A percentile compares a stretch with the other conserved stretches of the same genome.
Conservation (phyloP, 1,140 invertebrate genomes). For the Tenebrio molitor region DNA sequence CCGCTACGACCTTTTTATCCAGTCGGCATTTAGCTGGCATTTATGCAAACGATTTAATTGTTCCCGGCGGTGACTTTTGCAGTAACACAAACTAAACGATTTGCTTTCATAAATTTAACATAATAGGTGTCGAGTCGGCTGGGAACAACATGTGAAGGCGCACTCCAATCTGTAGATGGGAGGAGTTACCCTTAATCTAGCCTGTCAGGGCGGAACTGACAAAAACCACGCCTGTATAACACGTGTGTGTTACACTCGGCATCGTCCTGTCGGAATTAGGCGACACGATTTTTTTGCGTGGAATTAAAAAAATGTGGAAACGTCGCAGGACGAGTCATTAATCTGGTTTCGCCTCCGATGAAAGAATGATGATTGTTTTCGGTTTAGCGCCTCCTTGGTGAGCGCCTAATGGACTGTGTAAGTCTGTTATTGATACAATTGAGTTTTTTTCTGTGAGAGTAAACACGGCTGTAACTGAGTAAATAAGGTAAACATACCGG, state of each 20-base stretch:
- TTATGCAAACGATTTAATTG: constrained; percentile 34
- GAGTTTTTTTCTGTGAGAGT: constrained; percentile 37
- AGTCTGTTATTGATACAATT: constrained; percentile 40
- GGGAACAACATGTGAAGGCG: constrained; percentile 34
- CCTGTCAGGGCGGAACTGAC: constrained; percentile 34
- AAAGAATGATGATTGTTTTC: constrained; percentile 32
- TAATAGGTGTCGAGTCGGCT: constrained; percentile 30
- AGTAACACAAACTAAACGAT: constrained; percentile 22
- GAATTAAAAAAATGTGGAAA: neutral
- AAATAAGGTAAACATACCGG: constrained; percentile 35
- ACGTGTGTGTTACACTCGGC: constrained; percentile 8
- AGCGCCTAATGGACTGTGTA: constrained; percentile 23
- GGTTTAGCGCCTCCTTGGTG: constrained; percentile 15
- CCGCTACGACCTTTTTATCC: neutral
- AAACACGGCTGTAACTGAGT: constrained; percentile 37
- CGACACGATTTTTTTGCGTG: neutral
- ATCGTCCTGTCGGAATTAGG: neutral
- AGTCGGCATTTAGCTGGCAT: neutral
- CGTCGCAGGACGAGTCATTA: neutral
- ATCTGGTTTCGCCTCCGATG: neutral
- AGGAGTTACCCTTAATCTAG: constrained; percentile 37
- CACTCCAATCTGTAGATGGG: constrained; percentile 32
- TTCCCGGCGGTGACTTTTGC: constrained; percentile 20
- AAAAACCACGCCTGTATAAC: constrained; percentile 35
- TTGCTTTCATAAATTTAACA: constrained; percentile 36